These are phyloP conservation scores for Geopemphigus sp. DNA, from an alignment of 1,140 invertebrate species.

Conservation along the genomic window DNA sequence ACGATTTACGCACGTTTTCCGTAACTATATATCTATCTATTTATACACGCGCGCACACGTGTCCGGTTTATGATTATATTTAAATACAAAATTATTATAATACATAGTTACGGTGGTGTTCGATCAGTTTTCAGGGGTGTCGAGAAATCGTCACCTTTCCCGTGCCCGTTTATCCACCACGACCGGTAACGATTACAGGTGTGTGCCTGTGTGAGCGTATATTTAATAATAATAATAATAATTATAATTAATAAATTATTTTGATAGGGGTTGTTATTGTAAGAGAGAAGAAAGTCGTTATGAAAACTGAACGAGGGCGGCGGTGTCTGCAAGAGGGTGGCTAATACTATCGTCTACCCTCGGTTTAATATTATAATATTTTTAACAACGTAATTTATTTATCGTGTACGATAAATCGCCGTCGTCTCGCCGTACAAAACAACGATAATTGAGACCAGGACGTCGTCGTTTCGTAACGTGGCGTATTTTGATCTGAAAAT, in stretches of 20 bases:
- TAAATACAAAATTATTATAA: neutral
- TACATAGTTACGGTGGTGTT: neutral
- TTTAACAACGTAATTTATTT: too few relatives aligned
- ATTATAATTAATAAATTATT: conserved; percentile 18
- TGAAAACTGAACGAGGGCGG: too few relatives aligned
- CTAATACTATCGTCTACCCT: too few relatives aligned
- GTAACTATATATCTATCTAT: neutral
- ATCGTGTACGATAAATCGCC: too few relatives aligned
- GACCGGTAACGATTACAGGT: neutral
- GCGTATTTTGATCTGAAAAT: too few relatives aligned
- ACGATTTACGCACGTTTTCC: neutral
- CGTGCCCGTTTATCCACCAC: neutral
- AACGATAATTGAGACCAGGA: too few relatives aligned
- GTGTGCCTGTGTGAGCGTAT: neutral
- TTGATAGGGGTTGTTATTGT: too few relatives aligned
- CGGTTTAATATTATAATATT: neutral
- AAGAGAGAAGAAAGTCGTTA: too few relatives aligned
- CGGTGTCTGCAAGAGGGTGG: neutral
- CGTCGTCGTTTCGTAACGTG: too few relatives aligned
- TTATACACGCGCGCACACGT: too few relatives aligned
- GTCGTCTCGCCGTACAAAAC: too few relatives aligned
- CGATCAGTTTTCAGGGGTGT: neutral
- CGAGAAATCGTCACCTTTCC: neutral
- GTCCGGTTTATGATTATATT: neutral
- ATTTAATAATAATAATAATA: conserved; percentile 9